Conservation (phyloP, 2,113 vertebrate species). For the Callionymus lyra region DNA sequence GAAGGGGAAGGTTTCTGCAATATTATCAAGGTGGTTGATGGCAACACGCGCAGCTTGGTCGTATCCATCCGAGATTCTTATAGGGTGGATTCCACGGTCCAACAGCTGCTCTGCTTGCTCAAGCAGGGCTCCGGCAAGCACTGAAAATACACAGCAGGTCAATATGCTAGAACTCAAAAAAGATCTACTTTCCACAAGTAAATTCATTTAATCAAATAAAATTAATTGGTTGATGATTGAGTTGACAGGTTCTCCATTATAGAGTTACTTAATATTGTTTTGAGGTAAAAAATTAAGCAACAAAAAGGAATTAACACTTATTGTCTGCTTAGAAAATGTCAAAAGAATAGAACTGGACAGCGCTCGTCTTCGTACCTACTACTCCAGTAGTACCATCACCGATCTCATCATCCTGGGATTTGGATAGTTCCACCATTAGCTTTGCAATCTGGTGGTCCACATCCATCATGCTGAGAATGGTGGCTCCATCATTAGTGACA, state of each 20-base stretch:
- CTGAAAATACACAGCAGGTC: too few relatives aligned
- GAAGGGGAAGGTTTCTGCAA: slow-evolving; percentile 82
- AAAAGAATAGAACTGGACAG: too few relatives aligned
- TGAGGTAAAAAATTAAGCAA: too few relatives aligned
- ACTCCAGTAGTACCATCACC: slow-evolving; percentile 98
- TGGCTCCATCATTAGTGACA: slow-evolving; percentile 97
- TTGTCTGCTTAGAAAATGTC: too few relatives aligned
- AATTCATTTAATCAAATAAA: too few relatives aligned
- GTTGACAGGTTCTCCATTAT: too few relatives aligned
- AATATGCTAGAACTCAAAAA: too few relatives aligned
- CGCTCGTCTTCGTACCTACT: slow-evolving; percentile 78
- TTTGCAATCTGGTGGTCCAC: slow-evolving; percentile 97
- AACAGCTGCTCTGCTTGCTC: slow-evolving; percentile 91
- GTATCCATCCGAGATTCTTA: slow-evolving; percentile 90
- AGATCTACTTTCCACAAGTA: too few relatives aligned
- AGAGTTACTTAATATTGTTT: too few relatives aligned
- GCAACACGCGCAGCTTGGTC: slow-evolving; percentile 88
- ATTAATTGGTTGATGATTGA: too few relatives aligned
- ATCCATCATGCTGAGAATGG: slow-evolving; percentile 97
- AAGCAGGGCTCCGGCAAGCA: slow-evolving; percentile 86
- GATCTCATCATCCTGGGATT: slow-evolving; percentile 97
- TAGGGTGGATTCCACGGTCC: slow-evolving; percentile 92
- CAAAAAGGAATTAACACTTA: too few relatives aligned
- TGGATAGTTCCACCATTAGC: slow-evolving; percentile 95
- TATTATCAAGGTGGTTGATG: slow-evolving; percentile 82